Evolutionary conservation across 2,113 vertebrate species (phyloP).

Genomic region (Saguinus midas): DNA sequence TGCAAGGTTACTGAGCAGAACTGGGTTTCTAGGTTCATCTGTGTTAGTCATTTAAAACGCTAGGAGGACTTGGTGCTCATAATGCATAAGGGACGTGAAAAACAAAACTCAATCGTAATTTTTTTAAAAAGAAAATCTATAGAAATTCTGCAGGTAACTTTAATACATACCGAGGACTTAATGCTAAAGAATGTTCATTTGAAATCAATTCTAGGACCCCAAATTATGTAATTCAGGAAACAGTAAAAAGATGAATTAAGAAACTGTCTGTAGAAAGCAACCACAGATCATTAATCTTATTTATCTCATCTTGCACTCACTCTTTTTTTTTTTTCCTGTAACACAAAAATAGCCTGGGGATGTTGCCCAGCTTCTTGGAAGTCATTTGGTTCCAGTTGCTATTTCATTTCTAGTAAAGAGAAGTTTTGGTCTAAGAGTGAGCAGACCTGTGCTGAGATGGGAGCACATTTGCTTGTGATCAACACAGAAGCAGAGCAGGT

Average conservation of each 20-base stretch:
- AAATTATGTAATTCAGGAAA: neutral
- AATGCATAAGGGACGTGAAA: neutral
- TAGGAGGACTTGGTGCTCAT: neutral
- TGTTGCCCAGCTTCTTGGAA: slow-evolving; percentile 67
- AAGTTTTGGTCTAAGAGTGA: slow-evolving; percentile 8
- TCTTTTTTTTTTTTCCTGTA: neutral
- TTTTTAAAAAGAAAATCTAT: neutral
- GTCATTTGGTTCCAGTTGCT: slow-evolving; percentile 65
- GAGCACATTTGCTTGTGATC: slow-evolving; percentile 76
- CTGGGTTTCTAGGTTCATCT: neutral
- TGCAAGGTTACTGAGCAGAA: neutral
- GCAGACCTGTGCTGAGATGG: slow-evolving; percentile 71
- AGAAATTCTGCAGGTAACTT: neutral
- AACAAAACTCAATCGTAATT: neutral
- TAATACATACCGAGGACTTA: neutral
- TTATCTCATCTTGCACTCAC: neutral
- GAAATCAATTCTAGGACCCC: neutral
- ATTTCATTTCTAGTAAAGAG: neutral
- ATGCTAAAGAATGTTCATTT: neutral
- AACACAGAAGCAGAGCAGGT: slow-evolving; percentile 57
- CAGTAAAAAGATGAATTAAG: neutral
- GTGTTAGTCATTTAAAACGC: neutral
- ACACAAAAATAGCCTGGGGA: slow-evolving; percentile 43
- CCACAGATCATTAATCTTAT: neutral
- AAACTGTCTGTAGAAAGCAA: neutral